A percentile compares a stretch with the other conserved stretches of the same genome.
Evolutionary conservation across 2,888 invertebrate species (phyloP).

Genomic region (Chalcis sispes): DNA sequence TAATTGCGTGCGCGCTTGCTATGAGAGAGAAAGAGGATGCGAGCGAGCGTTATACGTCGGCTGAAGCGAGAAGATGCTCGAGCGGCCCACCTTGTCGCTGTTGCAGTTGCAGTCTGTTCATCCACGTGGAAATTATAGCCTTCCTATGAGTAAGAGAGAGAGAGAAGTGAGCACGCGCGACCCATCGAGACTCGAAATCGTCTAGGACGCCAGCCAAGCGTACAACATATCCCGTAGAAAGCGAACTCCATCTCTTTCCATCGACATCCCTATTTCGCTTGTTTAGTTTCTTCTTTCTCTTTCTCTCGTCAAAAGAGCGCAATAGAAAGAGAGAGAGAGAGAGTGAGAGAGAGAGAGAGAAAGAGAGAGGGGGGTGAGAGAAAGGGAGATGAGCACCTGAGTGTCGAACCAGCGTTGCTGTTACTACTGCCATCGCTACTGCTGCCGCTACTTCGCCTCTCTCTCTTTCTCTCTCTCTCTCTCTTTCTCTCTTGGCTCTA

Average conservation of each 20-base stretch:
- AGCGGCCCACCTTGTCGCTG: constrained; percentile 54
- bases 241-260: not conserved
- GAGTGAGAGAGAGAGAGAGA: too few relatives aligned
- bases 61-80: not conserved
- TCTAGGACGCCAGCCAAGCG: constrained; percentile 66
- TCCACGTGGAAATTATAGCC: constrained; percentile 73
- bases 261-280: not conserved
- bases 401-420: too few relatives aligned
- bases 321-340: too few relatives aligned
- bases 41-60: constrained; percentile 7
- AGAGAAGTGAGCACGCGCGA: constrained; percentile 62
- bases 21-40: not conserved
- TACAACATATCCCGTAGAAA: constrained; percentile 43
- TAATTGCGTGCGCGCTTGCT: constrained; percentile 66
- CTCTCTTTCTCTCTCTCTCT: constrained; percentile 14
- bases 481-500: constrained; percentile 12
- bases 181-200: constrained; percentile 71
- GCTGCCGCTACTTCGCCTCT: constrained; percentile 34
- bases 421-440: too few relatives aligned
- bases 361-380: too few relatives aligned
- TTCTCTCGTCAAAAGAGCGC: not conserved
- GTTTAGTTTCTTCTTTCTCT: not conserved
- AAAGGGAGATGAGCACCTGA: not conserved
- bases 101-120: constrained; percentile 68
- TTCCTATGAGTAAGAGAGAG: too few relatives aligned